Evolutionary conservation across 1,140 invertebrate genomes (phyloP), one percentile per base, ranked within the genome.

Genomic region (Drosophila nannoptera): DNA sequence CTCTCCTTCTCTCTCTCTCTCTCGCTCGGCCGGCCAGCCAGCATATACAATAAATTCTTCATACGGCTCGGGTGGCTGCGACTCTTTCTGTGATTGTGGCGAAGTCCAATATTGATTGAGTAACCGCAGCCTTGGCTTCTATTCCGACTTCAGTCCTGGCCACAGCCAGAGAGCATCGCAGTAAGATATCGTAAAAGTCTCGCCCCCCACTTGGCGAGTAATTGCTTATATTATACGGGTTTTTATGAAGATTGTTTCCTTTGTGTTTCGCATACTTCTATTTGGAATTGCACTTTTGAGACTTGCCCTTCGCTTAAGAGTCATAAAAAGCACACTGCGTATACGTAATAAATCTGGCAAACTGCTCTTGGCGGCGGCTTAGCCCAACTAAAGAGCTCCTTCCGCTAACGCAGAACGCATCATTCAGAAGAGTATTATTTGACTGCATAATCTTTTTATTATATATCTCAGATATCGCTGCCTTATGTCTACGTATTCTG

Each of bases 61-160:
- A 59, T 64, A 58, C 43, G 11, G 22, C 22, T 43, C 40, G 6
- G 40, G 12, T n/a, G n/a, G 40, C 12, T 22, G 22, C 22, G 22
- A 22, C 22, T 22, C 22, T 66, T 49, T 50, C 32, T 73, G 35
- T 50, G 49, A 49, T 54, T 63, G 68, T 69, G 71, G 61, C 38
- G 59, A 75, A 72, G 69, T 65, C 75, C 78, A 82, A 82, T 82
- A 82, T 82, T 82, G 78, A 82, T 83, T 82, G 75, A 82, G 64
- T 83, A 83, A 72, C 78, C 78, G 52, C 78, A 82, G 36, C 64
- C 59, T 75, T 83, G 75, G 65, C 67, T 58, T 56, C 31, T 16
- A 16, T 36, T 22, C 3, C 3, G 4, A 12, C 40, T n/a, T 6
- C 5, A 14, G 6, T 7, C 3, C 6, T 7, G 40, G 40, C 49